Evolutionary conservation across 1,140 invertebrate species (phyloP), one percentile per base, ranked within the genome.

Genomic region (Drosophila serrata): DNA sequence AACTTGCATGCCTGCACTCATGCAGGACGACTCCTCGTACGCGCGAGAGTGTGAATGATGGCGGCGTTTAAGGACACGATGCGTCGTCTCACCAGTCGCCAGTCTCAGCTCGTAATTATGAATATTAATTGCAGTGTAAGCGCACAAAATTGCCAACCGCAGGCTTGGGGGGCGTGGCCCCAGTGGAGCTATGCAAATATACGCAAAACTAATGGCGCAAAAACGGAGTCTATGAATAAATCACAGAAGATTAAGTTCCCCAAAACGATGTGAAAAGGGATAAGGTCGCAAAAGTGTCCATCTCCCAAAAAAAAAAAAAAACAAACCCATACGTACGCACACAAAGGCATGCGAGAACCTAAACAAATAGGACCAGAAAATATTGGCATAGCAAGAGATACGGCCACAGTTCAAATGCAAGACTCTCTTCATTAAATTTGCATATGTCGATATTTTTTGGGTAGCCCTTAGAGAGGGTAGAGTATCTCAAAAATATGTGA

Each of bases 221-320:
- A 73, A 88, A 75, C 69, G 58, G 80, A 90, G 77, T 90, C 74
- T 57, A 81, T 90, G 85, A 90, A 90, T 90, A 90, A 79, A 90
- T 90, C 85, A 90, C 86, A 90, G 75, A 55, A 81, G 85, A 90
- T 90, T 90, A 90, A 69, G 81, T 79, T 60, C 63, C 67, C n/a
- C n/a, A n/a, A 76, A 90, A 85, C 90, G 76, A 85, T 81, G 85
- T 80, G 86, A 79, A 81, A 90, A 79, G 61, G 85, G 86, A 75
- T 90, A 68, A 75, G 57, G 67, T 59, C 62, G 64, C 49, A 65
- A 79, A 75, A 69, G 40, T 70, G 72, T 58, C 64, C 62, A 67
- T 63, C 69, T 51, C 49, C 39, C 42, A n/a, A 42, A 33, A 51
- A 60, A 24, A 24, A 24, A 24, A 24, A 24, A 24, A 24, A 24